Evolutionary conservation across 2,113 vertebrate genomes (phyloP).

Genomic region (Telmatochromis sp.): DNA sequence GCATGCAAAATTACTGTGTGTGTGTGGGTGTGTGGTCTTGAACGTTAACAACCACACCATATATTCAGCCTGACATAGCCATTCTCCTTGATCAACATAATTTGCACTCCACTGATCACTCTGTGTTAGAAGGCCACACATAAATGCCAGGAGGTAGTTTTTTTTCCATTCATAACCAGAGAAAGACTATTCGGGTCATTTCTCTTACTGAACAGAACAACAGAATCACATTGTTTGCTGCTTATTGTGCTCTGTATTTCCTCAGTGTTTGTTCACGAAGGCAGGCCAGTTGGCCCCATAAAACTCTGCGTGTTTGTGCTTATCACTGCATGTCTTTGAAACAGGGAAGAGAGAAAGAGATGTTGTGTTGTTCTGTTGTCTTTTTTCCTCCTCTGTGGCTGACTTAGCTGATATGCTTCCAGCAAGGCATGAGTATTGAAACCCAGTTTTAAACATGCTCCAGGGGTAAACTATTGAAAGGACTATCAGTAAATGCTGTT

Average conservation of each 20-base stretch:
- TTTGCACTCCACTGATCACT: background rate
- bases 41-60: background rate
- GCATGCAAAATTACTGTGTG: background rate
- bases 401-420: conserved; percentile 1
- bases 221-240: conserved; percentile 14
- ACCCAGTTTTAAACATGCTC: background rate
- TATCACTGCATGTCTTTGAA: conserved; percentile 22
- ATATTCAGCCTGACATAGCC: background rate
- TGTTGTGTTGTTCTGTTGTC: background rate
- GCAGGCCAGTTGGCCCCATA: background rate
- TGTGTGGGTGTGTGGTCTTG: background rate
- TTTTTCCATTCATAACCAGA: background rate
- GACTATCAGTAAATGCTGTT: background rate
- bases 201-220: background rate
- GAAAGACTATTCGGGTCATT: background rate
- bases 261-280: background rate
- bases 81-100: background rate
- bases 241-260: conserved; percentile 24
- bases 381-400: background rate
- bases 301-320: background rate
- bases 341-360: background rate
- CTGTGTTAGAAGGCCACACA: background rate
- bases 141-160: conserved; percentile 1
- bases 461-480: background rate
- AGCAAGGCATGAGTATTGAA: background rate